Conservation (phyloP, 2,113 vertebrate species). For the Platysteira castanea region DNA sequence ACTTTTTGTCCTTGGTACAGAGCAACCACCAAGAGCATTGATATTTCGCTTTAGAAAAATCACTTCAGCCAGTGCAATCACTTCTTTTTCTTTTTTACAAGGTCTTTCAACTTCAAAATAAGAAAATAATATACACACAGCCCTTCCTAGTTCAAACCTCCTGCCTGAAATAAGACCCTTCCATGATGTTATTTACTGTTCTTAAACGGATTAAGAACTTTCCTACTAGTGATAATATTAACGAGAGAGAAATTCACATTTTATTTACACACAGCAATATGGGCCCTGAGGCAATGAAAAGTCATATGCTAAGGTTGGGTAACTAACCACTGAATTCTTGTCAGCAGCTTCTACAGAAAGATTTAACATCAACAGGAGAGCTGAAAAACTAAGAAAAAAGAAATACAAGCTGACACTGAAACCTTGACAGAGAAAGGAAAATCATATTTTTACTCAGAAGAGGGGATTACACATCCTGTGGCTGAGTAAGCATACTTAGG, state of each 20-base stretch:
- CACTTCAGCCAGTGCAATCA: neutral
- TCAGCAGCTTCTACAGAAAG: neutral
- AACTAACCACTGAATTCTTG: neutral
- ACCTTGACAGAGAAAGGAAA: neutral
- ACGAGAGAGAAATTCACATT: neutral
- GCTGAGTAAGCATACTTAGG: neutral
- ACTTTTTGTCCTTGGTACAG: neutral
- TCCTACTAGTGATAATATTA: neutral
- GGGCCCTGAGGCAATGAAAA: neutral
- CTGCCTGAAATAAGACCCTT: neutral
- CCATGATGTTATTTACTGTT: neutral
- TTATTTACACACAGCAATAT: neutral
- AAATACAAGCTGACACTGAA: neutral
- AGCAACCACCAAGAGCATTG: neutral
- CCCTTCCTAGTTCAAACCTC: neutral
- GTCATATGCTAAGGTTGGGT: neutral
- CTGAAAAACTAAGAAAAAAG: neutral
- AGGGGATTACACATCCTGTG: neutral
- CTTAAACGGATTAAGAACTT: neutral
- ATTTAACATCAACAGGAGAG: neutral
- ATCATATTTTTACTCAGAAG: neutral
- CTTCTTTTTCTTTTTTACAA: neutral
- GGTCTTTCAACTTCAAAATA: neutral
- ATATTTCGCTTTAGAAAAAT: neutral
- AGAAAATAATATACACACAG: neutral